Percentiles rank a stretch among this genome's conserved stretches.
These are phyloP conservation scores for Fukomys damarensis DNA, from an alignment of 2,113 vertebrate genomes.

Conservation along the genomic window DNA sequence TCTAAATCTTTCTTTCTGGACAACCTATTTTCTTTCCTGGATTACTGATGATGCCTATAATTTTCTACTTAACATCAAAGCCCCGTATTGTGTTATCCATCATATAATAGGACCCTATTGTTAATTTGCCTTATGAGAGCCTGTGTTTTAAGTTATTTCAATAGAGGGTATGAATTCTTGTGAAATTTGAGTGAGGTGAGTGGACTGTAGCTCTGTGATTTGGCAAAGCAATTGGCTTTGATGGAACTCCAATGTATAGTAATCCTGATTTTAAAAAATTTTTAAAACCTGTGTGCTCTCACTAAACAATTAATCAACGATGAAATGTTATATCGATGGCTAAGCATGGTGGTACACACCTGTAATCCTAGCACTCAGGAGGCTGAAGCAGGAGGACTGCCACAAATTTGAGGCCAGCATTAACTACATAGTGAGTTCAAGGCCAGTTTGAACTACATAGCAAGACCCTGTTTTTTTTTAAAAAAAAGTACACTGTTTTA, in stretches of 20 bases:
- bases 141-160: not conserved
- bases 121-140: not conserved
- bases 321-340: not conserved
- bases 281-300: not conserved
- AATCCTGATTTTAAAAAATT: not conserved
- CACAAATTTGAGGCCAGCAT: not conserved
- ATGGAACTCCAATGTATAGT: not conserved
- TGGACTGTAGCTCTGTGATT: not conserved
- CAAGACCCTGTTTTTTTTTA: not conserved
- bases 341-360: not conserved
- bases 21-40: constrained; percentile 26
- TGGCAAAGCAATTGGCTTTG: not conserved
- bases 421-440: not conserved
- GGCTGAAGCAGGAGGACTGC: not conserved
- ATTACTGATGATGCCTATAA: not conserved
- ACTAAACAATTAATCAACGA: not conserved
- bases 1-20: not conserved
- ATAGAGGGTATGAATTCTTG: not conserved
- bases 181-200: not conserved
- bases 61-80: constrained; percentile 49
- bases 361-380: not conserved
- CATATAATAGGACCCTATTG: not conserved
- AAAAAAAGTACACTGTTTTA: not conserved
- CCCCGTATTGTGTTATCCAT: not conserved
- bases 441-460: not conserved